Evolutionary conservation across 2,797 vertebrate genomes (phyloP).

Genomic region (Perdix hodgsoniae): DNA sequence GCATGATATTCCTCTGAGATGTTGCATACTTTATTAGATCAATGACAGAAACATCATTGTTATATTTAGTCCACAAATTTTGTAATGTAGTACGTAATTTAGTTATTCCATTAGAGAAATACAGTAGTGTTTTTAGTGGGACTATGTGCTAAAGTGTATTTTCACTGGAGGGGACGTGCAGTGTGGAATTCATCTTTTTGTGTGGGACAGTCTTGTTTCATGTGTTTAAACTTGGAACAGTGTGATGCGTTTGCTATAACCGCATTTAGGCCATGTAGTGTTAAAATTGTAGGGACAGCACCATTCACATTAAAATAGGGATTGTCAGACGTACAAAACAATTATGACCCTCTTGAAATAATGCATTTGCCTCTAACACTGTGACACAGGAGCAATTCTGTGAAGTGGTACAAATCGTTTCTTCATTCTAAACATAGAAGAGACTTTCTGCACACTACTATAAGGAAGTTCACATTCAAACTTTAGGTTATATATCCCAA

Average conservation of each 20-base stretch:
- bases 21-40: background rate
- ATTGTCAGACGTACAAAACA: background rate
- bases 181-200: background rate
- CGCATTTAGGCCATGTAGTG: background rate
- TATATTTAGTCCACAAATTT: background rate
- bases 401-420: conserved; percentile 21
- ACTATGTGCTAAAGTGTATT: background rate
- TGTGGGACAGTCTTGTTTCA: background rate
- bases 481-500: conserved; percentile 11
- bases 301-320: background rate
- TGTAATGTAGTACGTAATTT: background rate
- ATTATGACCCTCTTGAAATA: conserved; percentile 35
- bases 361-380: conserved; percentile 74
- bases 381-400: conserved; percentile 66
- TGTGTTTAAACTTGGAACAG: background rate
- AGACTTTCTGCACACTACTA: conserved; percentile 40
- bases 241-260: conserved; percentile 44
- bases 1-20: background rate
- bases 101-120: background rate
- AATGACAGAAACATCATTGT: background rate
- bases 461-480: background rate
- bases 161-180: background rate
- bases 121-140: background rate
- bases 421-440: conserved; percentile 23
- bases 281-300: conserved; percentile 21